Evolutionary conservation across 2,797 vertebrate species (phyloP), one percentile per base, ranked within the genome.

Genomic region (Micrastur ruficollis): DNA sequence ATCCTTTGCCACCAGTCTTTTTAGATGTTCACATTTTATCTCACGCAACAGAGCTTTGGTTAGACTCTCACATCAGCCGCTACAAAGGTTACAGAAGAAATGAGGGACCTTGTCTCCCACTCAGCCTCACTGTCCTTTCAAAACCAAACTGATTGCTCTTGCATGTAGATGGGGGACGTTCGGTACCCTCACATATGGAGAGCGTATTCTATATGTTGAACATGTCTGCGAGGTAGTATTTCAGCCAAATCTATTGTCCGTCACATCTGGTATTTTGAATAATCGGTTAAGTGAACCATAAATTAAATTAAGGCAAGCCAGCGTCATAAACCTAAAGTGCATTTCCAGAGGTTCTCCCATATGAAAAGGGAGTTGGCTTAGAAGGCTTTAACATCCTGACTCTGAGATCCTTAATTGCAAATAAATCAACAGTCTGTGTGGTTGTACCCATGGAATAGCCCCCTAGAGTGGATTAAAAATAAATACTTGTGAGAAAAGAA

Each of bases 291-390:
- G 94, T 93, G 95, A 96, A 94, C 82, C 15, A 6, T 63, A 94
- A 97, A 93, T 97, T 90, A 96, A 96, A 97, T 97, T 96, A 97
- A 95, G 92, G 92, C 95, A 96, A 89, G 59, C 36, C 76, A 83
- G 89, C 65, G 62, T 91, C 80, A 84, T 92, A 97, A 94, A 96
- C 89, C 89, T 93, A 88, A 97, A 96, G 72, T 91, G 68, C 91
- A 89, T 91, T 95, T 95, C 78, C 93, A 92, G 86, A 90, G 87
- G 91, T 71, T 90, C 93, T 97, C 85, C 79, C 50, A 7, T 25
- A 47, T 58, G 70, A 83, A 32, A n/a, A 81, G 50, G 58, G 53
- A 61, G 89, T 32, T 67, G 59, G 74, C 73, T 56, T 20, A 67
- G 87, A 67, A 46, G 74, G 56, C 52, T 95, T 84, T 91, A 79